Percentiles rank a stretch among this genome's conserved stretches.
These are phyloP conservation scores for Percopsis transmontana DNA, from an alignment of 2,113 vertebrate genomes.

Conservation along the genomic window DNA sequence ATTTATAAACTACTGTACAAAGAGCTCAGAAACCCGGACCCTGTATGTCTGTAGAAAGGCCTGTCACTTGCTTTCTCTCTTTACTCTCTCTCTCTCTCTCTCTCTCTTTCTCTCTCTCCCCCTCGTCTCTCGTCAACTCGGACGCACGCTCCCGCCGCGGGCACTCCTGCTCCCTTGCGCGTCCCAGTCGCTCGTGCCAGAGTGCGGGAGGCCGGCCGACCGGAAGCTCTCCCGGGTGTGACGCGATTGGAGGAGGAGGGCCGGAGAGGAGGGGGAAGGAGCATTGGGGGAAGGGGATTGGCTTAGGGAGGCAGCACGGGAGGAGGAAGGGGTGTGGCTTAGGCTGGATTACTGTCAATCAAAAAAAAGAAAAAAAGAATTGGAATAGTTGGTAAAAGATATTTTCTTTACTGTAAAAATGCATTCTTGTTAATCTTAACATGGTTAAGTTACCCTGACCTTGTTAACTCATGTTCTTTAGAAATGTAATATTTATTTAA, in stretches of 20 bases:
- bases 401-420: too few species aligned
- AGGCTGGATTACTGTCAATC: conserved; percentile 55
- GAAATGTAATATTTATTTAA: too few species aligned
- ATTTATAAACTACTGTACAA: conserved; percentile 32
- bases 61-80: neutral
- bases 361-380: conserved; percentile 24
- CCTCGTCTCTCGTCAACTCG: conserved; percentile 14
- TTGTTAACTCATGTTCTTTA: too few species aligned
- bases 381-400: neutral
- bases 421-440: too few species aligned
- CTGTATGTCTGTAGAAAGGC: neutral
- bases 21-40: conserved; percentile 12
- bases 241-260: conserved; percentile 35
- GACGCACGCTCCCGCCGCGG: too few species aligned
- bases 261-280: conserved; percentile 52
- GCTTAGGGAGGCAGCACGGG: conserved; percentile 69
- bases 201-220: too few species aligned
- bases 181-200: too few species aligned
- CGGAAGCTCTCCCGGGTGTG: conserved; percentile 42
- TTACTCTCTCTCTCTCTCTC: conserved; percentile 22
- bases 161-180: too few species aligned
- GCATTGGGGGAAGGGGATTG: conserved; percentile 42
- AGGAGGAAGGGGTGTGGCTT: conserved; percentile 63
- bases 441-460: too few species aligned
- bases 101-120: neutral